Conservation (phyloP, 92 coral and sea anemone genomes). For the Actinostola sp. region DNA sequence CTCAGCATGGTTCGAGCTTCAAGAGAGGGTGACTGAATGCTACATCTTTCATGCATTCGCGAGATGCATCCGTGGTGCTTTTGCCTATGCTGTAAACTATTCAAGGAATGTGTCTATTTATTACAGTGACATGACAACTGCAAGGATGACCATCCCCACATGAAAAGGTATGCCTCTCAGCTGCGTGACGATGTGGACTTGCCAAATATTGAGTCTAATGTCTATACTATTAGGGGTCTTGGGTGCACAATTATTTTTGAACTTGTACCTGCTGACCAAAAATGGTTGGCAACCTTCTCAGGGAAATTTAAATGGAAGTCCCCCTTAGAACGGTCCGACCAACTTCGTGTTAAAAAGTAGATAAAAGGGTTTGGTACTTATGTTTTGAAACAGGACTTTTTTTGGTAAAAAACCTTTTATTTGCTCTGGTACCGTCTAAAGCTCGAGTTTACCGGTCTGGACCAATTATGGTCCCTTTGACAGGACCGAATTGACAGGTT, state of each 20-base stretch:
- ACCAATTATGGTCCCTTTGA: too few relatives aligned
- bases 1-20: constrained; percentile 30
- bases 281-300: constrained; percentile 38
- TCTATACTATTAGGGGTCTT: constrained; percentile 5
- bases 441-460: too few relatives aligned
- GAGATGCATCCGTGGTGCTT: constrained; percentile 40
- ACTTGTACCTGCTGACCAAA: constrained; percentile 19
- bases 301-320: constrained; percentile 45
- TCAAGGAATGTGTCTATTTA: too few relatives aligned
- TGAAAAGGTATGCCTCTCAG: constrained; percentile 55
- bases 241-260: constrained; percentile 7
- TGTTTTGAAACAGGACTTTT: too few relatives aligned
- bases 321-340: too few relatives aligned
- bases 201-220: constrained; percentile 1
- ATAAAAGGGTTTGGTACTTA: too few relatives aligned
- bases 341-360: too few relatives aligned
- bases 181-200: constrained; percentile 28
- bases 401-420: too few relatives aligned
- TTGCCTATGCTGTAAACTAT: too few relatives aligned
- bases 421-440: too few relatives aligned
- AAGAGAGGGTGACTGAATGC: constrained; percentile 33
- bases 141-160: constrained; percentile 69
- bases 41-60: constrained; percentile 31
- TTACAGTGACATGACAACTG: too few relatives aligned
- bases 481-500: too few relatives aligned